A percentile compares a stretch with the other conserved stretches of the same genome.
Conservation (phyloP, 1,140 invertebrate species). For the Nilaparvata lugens region DNA sequence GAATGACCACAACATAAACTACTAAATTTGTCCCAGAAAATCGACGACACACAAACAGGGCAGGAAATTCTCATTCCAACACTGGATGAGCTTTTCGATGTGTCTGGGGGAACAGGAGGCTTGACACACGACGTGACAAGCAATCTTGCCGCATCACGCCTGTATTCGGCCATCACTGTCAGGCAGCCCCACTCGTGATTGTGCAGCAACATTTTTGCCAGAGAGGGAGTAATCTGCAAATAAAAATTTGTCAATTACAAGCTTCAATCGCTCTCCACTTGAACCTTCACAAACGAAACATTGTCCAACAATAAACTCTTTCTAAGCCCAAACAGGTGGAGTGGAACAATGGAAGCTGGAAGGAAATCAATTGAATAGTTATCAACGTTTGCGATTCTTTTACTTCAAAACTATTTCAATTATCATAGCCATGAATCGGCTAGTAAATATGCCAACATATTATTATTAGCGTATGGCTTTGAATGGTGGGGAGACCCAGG, state of each 20-base stretch:
- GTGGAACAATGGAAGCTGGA: no score
- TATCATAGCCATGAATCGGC: no score
- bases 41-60: conserved; percentile 44
- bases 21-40: conserved; percentile 54
- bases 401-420: no score
- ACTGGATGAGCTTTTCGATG: conserved; percentile 3
- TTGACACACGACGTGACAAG: conserved; percentile 74
- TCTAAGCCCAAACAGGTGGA: no score
- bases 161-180: conserved; percentile 69
- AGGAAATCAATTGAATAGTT: no score
- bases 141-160: conserved; percentile 62
- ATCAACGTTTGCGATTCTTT: no score
- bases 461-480: no score
- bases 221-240: conserved; percentile 70
- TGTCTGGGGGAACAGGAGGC: conserved; percentile 41
- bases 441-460: no score
- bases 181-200: conserved; percentile 77
- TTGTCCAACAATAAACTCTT: no score
- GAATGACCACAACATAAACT: conserved; percentile 80
- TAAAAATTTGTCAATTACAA: not conserved
- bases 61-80: conserved; percentile 36
- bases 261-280: no score
- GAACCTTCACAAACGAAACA: no score
- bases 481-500: no score
- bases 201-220: conserved; percentile 86